A percentile compares a stretch with the other conserved stretches of the same genome.
Evolutionary conservation across 2,888 invertebrate species (phyloP).

Genomic region (Ichneumoninae sp.): DNA sequence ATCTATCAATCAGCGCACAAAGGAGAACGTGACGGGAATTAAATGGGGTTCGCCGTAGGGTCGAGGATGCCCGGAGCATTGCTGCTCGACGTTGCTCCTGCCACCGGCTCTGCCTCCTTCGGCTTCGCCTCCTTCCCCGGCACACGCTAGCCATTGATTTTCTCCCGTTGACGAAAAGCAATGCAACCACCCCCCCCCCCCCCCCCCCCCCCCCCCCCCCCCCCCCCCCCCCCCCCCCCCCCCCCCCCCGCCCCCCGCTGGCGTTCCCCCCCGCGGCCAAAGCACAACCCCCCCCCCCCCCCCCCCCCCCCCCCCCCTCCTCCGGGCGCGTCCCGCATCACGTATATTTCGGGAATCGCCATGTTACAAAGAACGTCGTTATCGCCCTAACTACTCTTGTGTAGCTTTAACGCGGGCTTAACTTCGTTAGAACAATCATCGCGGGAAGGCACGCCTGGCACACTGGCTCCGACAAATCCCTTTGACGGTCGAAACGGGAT

Average conservation of each 20-base stretch:
- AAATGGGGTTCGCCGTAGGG: constrained; percentile 71
- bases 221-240: neutral
- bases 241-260: too few relatives aligned
- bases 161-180: constrained; percentile 50
- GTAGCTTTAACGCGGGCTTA: constrained; percentile 9
- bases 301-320: neutral
- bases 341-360: constrained; percentile 57
- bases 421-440: constrained; percentile 28
- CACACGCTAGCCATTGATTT: constrained; percentile 66
- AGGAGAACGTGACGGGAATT: constrained; percentile 79
- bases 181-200: neutral
- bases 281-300: constrained; percentile 24
- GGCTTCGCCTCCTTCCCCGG: constrained; percentile 55
- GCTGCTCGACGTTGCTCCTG: constrained; percentile 37
- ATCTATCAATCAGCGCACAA: constrained; percentile 78
- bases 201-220: neutral
- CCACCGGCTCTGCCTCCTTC: constrained; percentile 50
- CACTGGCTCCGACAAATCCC: neutral
- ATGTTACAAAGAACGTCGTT: constrained; percentile 58
- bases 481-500: neutral
- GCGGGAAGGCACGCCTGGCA: neutral
- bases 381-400: constrained; percentile 22
- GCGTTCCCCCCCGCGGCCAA: too few relatives aligned
- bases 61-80: constrained; percentile 54
- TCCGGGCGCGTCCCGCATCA: neutral